Evolutionary conservation across 2,113 vertebrate genomes (phyloP).

Genomic region (Delphinapterus leucas): DNA sequence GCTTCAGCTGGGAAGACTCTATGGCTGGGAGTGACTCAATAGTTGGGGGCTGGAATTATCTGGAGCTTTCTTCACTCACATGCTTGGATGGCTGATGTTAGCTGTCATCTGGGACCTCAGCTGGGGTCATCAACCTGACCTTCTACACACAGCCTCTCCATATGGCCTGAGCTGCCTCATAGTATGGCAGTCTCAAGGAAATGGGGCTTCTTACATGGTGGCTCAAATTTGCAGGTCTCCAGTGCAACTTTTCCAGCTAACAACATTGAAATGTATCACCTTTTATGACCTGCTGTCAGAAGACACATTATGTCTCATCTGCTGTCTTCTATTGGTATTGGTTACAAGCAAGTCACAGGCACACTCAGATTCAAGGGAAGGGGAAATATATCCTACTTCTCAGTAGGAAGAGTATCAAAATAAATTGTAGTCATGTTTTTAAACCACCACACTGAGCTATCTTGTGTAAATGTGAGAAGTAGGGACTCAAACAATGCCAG

Average conservation of each 20-base stretch:
- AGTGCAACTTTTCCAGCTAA: conserved; percentile 15
- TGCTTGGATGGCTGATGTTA: neutral
- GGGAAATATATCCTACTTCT: neutral
- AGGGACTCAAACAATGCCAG: neutral
- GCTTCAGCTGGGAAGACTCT: neutral
- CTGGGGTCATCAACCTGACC: neutral
- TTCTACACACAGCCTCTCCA: neutral
- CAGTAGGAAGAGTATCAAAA: neutral
- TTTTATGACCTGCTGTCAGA: conserved; percentile 2
- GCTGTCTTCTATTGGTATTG: neutral
- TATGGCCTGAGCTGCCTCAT: neutral
- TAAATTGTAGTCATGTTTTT: conserved; percentile 36
- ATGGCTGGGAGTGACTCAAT: neutral
- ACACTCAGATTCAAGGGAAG: neutral
- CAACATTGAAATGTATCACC: neutral
- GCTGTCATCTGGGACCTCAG: conserved; percentile 14
- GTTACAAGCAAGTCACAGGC: neutral
- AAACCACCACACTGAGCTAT: neutral
- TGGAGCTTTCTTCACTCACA: neutral
- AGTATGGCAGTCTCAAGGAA: neutral
- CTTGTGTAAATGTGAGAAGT: neutral
- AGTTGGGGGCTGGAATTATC: neutral
- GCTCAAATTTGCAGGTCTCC: neutral
- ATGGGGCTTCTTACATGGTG: neutral
- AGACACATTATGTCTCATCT: neutral